Percentiles rank a stretch among this genome's conserved stretches.
phyloP scores from a whole-genome alignment of 2,797 vertebrate species.

The Cuniculus paca region DNA sequence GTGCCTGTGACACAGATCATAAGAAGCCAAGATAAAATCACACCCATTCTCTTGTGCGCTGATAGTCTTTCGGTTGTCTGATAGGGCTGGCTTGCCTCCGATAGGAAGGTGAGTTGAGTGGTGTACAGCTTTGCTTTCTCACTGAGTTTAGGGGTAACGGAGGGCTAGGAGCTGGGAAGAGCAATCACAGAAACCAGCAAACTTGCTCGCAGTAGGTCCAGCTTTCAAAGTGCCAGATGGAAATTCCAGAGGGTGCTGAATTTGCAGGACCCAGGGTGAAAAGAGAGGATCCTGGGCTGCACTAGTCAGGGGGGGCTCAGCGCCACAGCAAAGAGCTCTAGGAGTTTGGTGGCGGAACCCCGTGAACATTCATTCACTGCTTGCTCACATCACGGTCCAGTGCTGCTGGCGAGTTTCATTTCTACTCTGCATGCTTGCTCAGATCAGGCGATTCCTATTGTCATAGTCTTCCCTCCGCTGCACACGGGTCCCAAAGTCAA shows the following conservation, averaged over 20 bases:
- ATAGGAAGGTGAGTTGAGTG: background rate
- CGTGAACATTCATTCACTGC: too few species aligned
- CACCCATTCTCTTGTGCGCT: background rate
- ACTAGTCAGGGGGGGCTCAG: background rate
- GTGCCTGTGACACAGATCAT: too few species aligned
- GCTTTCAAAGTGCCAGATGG: background rate
- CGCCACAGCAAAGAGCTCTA: background rate
- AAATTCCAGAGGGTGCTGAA: background rate
- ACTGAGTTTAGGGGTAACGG: background rate
- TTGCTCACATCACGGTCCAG: accelerated
- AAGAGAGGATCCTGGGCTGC: background rate
- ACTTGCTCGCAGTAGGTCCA: background rate
- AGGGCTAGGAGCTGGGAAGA: background rate
- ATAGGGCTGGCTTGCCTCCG: background rate
- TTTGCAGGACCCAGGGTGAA: background rate
- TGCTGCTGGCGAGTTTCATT: background rate
- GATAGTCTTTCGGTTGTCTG: background rate
- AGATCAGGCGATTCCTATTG: background rate
- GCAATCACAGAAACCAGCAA: background rate
- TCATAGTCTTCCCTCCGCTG: background rate
- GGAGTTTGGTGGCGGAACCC: accelerated
- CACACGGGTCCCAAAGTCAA: background rate
- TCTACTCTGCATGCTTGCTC: background rate
- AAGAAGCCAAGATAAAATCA: background rate
- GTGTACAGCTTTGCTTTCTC: background rate